Evolutionary conservation across 2,888 invertebrate species (phyloP).

Genomic region (Antheraea yamamai): DNA sequence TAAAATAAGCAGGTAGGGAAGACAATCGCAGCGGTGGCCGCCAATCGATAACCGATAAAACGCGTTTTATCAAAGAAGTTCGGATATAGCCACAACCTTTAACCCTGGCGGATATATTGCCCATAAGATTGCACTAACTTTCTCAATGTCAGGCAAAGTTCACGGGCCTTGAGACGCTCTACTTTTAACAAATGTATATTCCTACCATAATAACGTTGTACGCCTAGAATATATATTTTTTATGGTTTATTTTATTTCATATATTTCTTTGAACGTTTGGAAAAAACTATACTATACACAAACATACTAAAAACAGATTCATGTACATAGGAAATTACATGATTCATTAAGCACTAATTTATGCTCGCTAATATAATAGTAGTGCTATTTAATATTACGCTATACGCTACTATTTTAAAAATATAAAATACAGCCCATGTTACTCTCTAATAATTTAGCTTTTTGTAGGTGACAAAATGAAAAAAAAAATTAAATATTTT

Average conservation of each 20-base stretch:
- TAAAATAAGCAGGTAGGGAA: slow-evolving; percentile 26
- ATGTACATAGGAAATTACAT: neutral
- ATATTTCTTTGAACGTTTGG: neutral
- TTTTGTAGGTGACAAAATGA: too few species aligned
- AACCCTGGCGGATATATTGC: slow-evolving; percentile 23
- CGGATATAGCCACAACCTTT: slow-evolving; percentile 26
- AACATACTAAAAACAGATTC: neutral
- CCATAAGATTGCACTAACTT: slow-evolving; percentile 25
- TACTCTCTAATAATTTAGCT: too few species aligned
- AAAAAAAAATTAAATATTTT: too few species aligned
- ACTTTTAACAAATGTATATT: neutral
- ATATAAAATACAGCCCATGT: too few species aligned
- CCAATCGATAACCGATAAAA: slow-evolving; percentile 31
- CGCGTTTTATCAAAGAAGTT: slow-evolving; percentile 31
- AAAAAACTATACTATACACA: neutral
- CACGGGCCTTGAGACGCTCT: neutral
- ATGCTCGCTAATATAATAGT: too few species aligned
- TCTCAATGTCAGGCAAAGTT: slow-evolving; percentile 11
- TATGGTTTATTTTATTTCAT: neutral
- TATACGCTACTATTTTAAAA: too few species aligned
- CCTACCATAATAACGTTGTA: neutral
- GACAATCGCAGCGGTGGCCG: slow-evolving; percentile 17
- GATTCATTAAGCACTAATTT: too few species aligned
- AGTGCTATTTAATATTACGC: too few species aligned
- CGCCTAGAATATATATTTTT: neutral